These are phyloP conservation scores for Sphinx pinastri DNA, from an alignment of 2,888 invertebrate genomes.

Conservation along the genomic window DNA sequence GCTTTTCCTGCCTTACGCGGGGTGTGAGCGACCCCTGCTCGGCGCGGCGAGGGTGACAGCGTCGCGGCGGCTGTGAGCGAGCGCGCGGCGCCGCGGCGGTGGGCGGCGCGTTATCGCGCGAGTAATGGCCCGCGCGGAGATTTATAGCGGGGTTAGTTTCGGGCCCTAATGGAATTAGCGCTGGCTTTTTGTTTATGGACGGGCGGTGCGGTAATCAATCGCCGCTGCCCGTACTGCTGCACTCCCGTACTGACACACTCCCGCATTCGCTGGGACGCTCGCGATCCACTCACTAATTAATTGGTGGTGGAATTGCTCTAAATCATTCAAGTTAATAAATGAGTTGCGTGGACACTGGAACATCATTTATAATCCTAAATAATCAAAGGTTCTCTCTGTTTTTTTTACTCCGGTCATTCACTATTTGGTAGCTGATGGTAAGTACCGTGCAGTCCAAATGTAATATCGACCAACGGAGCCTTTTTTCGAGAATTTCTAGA, in stretches of 20 bases:
- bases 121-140: slow-evolving; percentile 58
- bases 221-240: slow-evolving; percentile 25
- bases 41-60: slow-evolving; percentile 53
- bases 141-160: slow-evolving; percentile 65
- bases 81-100: slow-evolving; percentile 36
- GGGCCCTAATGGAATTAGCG: slow-evolving; percentile 72
- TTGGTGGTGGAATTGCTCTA: slow-evolving; percentile 36
- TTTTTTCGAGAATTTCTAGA: no score
- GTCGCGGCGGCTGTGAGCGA: slow-evolving; percentile 35
- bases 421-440: no score
- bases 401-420: no score
- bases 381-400: background rate
- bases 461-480: no score
- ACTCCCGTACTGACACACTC: slow-evolving; percentile 1
- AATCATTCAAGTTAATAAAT: slow-evolving; percentile 10
- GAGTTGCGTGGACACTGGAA: background rate
- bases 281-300: slow-evolving; percentile 50
- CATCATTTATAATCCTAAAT: background rate
- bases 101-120: slow-evolving; percentile 43
- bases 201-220: slow-evolving; percentile 38
- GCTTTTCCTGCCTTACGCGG: slow-evolving; percentile 51
- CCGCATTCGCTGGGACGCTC: slow-evolving; percentile 12
- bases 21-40: slow-evolving; percentile 43
- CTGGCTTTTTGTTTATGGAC: slow-evolving; percentile 62
- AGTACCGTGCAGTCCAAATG: no score